A percentile compares a stretch with the other conserved stretches of the same genome.
phyloP scores from a whole-genome alignment of 2,797 vertebrate genomes.

The Nyctibius grandis region DNA sequence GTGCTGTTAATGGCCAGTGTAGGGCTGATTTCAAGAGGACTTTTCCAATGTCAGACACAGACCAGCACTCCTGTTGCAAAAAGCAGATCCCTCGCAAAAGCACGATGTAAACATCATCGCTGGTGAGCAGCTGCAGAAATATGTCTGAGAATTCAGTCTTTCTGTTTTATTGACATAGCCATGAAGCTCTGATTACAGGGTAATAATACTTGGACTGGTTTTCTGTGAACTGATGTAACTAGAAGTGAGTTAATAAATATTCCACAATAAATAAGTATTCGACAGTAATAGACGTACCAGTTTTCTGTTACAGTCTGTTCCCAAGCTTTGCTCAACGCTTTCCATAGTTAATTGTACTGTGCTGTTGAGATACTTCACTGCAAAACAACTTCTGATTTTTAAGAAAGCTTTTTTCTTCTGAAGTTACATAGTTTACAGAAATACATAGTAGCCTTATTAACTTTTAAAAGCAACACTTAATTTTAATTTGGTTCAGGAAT shows the following conservation, averaged over 20 bases:
- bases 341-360: neutral
- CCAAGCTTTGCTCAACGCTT: neutral
- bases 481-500: neutral
- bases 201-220: neutral
- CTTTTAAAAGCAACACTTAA: neutral
- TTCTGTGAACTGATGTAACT: neutral
- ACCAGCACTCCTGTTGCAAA: neutral
- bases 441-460: neutral
- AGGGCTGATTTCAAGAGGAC: neutral
- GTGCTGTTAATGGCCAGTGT: accelerated
- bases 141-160: neutral
- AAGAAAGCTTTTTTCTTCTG: neutral
- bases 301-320: conserved; percentile 29
- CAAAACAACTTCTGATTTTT: neutral
- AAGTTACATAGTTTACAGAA: neutral
- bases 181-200: neutral
- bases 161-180: neutral
- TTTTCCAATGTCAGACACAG: neutral
- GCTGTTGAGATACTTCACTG: neutral
- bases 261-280: neutral
- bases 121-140: conserved; percentile 8
- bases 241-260: conserved; percentile 37
- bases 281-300: neutral
- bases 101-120: neutral
- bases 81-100: neutral